phyloP scores from a whole-genome alignment of 2,888 invertebrate species.

The Trissoscelio sp. region DNA sequence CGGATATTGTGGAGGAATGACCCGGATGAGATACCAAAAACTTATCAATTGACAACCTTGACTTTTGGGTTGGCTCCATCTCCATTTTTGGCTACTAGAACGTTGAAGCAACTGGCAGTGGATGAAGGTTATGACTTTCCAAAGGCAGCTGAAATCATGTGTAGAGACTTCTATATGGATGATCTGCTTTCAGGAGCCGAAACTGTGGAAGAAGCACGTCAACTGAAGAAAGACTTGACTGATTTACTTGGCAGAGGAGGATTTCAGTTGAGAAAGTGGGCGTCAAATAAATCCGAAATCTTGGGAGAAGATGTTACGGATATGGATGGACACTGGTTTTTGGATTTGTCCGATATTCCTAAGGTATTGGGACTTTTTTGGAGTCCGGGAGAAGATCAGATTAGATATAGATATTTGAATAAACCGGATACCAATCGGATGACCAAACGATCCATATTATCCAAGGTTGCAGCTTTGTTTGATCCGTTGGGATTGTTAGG shows the following conservation, averaged over 20 bases:
- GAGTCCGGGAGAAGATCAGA: not conserved
- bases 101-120: slow-evolving; percentile 4
- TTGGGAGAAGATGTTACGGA: not conserved
- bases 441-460: slow-evolving; percentile 18
- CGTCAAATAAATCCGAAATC: not conserved
- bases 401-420: not conserved
- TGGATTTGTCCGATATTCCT: not conserved
- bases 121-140: slow-evolving; percentile 1
- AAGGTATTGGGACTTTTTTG: slow-evolving; percentile 24
- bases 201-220: not conserved
- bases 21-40: not conserved
- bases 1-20: slow-evolving; percentile 12
- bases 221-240: not conserved
- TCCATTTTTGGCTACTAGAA: slow-evolving; percentile 9
- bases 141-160: not conserved
- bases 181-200: slow-evolving; percentile 13
- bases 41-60: not conserved
- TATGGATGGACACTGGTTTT: not conserved
- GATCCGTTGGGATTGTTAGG: slow-evolving; percentile 21
- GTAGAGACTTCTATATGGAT: slow-evolving; percentile 1
- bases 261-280: slow-evolving; percentile 4
- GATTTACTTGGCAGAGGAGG: not conserved
- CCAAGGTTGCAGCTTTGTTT: slow-evolving; percentile 10
- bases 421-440: not conserved
- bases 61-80: not conserved